Evolutionary conservation across 1,140 invertebrate species (phyloP).

Genomic region (Chrysomallon squamiferum): DNA sequence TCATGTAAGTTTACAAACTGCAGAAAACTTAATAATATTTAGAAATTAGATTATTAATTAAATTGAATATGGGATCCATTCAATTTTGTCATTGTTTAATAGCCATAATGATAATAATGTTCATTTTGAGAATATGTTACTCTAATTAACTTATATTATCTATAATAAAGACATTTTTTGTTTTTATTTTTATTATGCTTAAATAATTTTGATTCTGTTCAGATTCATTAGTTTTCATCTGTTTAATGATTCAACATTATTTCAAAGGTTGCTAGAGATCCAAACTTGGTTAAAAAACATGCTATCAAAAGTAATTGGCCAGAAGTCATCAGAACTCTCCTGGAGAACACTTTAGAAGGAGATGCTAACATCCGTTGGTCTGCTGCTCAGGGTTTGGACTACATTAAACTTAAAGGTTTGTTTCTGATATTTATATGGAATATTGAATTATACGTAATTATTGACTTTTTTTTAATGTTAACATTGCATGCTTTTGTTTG

Average conservation of each 20-base stretch:
- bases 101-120: neutral
- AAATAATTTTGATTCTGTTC: neutral
- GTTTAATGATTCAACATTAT: neutral
- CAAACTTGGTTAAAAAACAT: conserved; percentile 9
- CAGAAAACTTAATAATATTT: too few relatives aligned
- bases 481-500: too few relatives aligned
- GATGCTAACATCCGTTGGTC: neutral
- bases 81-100: neutral
- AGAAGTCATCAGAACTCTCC: conserved; percentile 13
- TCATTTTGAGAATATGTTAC: neutral
- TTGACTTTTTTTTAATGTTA: too few relatives aligned
- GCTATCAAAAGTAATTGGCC: conserved; percentile 12
- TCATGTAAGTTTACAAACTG: neutral
- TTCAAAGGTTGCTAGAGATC: conserved; percentile 4
- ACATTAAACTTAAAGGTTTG: too few relatives aligned
- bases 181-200: neutral
- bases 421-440: too few relatives aligned
- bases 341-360: neutral
- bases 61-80: too few relatives aligned
- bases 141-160: neutral
- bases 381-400: neutral
- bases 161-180: too few relatives aligned
- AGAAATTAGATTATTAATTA: too few relatives aligned
- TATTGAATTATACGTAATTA: too few relatives aligned
- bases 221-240: too few relatives aligned